A percentile compares a stretch with the other conserved stretches of the same genome.
Conservation (phyloP, 53 echinoderm and acorn worm genomes). For the Arbacia lixula region DNA sequence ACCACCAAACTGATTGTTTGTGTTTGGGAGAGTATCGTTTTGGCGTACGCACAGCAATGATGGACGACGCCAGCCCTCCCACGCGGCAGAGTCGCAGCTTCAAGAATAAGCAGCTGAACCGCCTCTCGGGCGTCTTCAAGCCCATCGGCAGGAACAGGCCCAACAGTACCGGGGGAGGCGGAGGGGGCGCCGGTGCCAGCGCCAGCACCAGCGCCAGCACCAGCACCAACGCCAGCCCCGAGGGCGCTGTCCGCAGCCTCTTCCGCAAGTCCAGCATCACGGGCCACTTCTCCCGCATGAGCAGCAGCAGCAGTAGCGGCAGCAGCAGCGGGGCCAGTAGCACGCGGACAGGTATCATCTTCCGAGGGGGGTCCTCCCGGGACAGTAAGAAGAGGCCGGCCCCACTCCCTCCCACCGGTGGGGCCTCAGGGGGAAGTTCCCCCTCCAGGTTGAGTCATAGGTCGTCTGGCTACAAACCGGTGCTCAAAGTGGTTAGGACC, state of each 20-base stretch:
- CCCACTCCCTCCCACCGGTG: constrained; percentile 17
- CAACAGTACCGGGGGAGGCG: background rate
- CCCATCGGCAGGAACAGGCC: constrained; percentile 31
- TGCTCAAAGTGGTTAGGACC: constrained; percentile 28
- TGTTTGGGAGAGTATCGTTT: too few species aligned
- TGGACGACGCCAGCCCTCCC: too few species aligned
- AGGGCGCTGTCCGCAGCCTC: background rate
- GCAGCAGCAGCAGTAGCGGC: constrained; percentile 18
- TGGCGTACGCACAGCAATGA: too few species aligned
- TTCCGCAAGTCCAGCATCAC: background rate
- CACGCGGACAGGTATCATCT: background rate
- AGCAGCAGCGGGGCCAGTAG: background rate
- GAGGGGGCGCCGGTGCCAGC: background rate
- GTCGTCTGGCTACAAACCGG: constrained; percentile 14
- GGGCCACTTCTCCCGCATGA: background rate
- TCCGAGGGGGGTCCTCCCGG: background rate
- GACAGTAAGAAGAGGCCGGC: constrained; percentile 23
- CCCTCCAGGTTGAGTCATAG: background rate
- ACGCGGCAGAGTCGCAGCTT: constrained; percentile 22
- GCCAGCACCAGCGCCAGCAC: background rate
- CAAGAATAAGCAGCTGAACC: constrained; percentile 30
- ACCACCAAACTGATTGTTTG: too few species aligned
- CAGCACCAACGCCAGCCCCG: background rate
- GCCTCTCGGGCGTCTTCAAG: constrained; percentile 31
- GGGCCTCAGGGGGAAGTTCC: constrained; percentile 17